These are phyloP conservation scores for Hydrozoanthus gracilis DNA, from an alignment of 92 coral and sea anemone genomes.

Conservation along the genomic window DNA sequence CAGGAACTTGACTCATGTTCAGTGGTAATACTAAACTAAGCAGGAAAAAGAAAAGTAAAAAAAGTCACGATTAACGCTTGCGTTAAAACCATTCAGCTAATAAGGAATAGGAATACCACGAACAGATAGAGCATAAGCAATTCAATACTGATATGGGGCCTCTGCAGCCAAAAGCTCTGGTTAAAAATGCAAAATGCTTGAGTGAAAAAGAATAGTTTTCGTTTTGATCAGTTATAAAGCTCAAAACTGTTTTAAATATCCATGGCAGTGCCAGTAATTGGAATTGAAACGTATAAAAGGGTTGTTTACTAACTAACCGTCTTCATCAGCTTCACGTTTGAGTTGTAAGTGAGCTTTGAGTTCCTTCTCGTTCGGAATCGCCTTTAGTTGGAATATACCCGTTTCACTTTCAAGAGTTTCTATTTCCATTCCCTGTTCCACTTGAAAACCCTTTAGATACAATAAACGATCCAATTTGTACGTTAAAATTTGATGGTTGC, in stretches of 20 bases:
- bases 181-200: no score
- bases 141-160: no score
- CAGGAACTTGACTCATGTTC: no score
- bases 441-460: neutral
- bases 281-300: neutral
- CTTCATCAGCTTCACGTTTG: neutral
- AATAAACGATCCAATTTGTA: neutral
- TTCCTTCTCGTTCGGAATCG: conserved; percentile 7
- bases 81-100: no score
- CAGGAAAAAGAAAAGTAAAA: neutral
- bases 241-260: no score
- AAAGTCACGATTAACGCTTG: no score
- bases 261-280: no score
- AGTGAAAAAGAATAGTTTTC: no score
- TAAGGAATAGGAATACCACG: neutral
- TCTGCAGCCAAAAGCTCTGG: no score
- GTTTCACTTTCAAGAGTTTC: conserved; percentile 27
- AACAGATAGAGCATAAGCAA: neutral
- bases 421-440: conserved; percentile 9
- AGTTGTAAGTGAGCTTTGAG: conserved; percentile 7
- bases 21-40: neutral
- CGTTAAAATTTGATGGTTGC: neutral
- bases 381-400: neutral
- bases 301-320: neutral
- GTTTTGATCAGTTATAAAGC: no score